Base-by-base conservation (phyloP, 53 echinoderm and acorn worm species). In the Apostichopus leukothele region DNA sequence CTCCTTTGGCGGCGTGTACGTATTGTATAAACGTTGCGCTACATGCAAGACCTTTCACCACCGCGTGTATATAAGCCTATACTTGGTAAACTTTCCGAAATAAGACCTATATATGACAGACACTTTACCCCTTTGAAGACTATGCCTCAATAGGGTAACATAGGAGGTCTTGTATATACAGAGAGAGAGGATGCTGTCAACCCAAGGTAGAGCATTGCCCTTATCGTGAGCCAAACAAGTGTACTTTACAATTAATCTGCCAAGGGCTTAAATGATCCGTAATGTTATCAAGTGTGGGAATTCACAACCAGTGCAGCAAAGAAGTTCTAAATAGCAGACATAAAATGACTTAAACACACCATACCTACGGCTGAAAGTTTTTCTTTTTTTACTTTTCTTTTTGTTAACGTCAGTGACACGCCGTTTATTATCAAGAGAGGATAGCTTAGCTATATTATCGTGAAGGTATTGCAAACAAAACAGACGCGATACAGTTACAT, bases 251-350 rank as follows among this genome's bases (percentile, higher is more conserved):
- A 5, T 63, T n/a, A 71, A 71, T 71, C 71, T 71, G 71, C 71
- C 71, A 71, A 71, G 71, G 71, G 71, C 71, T 18, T 19, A 71
- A 71, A 19, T 71, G 71, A 71, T 71, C 71, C 71, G 71, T 71
- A 21, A 71, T 71, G 71, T 71, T 71, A 71, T 71, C 71, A 19
- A 71, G 71, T 71, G 71, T 71, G 71, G 71, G 71, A 71, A 71
- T n/a, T 71, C 6, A 71, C 71, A 71, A 4, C 21, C 4, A 6
- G 71, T 71, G 71, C 71, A 0, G 18, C 18, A 71, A 71, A 63
- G 63, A 71, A 71, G 71, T 19, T n/a, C 71, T 5, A 71, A 71
- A 57, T 57, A 71, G 14, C 71, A 71, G 71, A 71, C 71, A 19
- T 71, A 71, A 13, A 71, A 71, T 71, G 71, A n/a, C 71, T 71